phyloP scores from a whole-genome alignment of 2,797 vertebrate genomes.

The Hypotaenidia okinawae region DNA sequence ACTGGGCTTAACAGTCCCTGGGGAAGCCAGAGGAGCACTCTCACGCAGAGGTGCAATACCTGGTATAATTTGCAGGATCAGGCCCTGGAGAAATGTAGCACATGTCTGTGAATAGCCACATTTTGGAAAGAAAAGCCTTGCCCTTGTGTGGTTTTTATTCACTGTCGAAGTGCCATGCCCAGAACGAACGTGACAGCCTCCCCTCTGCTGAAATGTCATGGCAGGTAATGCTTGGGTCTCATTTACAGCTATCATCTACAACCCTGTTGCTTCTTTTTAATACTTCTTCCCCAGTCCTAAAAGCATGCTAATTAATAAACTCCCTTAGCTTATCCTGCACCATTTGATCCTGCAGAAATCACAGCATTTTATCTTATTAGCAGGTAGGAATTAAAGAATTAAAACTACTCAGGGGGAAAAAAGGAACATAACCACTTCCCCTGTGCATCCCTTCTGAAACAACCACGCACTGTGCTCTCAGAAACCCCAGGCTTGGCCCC shows the following conservation, averaged over 20 bases:
- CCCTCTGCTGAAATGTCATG: not conserved
- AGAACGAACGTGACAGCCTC: not conserved
- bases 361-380: conserved; percentile 43
- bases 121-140: not conserved
- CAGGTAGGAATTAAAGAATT: conserved; percentile 49
- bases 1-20: not conserved
- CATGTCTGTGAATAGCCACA: not conserved
- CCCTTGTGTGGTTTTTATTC: not conserved
- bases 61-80: not conserved
- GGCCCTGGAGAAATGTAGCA: not conserved
- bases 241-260: not conserved
- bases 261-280: not conserved
- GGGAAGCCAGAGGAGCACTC: not conserved
- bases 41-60: not conserved
- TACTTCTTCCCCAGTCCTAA: not conserved
- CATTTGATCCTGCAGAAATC: conserved; percentile 56
- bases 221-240: not conserved
- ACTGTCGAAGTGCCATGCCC: not conserved
- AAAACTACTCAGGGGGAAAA: not conserved
- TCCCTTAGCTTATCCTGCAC: conserved; percentile 8
- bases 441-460: not conserved
- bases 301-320: conserved; percentile 41
- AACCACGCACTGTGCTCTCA: not conserved
- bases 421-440: not conserved
- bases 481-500: not conserved